A percentile compares a stretch with the other conserved stretches of the same genome.
phyloP scores from a whole-genome alignment of 2,113 vertebrate species.

The Sebastes schlegelii region DNA sequence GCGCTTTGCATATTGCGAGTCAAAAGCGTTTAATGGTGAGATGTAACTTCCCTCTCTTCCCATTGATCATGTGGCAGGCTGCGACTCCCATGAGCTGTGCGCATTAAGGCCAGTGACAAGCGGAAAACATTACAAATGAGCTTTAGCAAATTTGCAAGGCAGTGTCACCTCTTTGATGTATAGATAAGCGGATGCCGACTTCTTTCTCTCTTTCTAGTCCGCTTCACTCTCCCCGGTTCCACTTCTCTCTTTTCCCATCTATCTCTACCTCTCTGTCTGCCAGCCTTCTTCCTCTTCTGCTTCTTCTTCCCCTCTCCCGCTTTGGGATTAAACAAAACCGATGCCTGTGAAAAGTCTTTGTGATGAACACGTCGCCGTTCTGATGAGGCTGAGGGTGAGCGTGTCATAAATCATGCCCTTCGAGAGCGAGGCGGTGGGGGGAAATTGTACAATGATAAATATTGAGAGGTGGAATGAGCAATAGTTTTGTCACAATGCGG shows the following conservation, averaged over 20 bases:
- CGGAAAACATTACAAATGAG: constrained; percentile 82
- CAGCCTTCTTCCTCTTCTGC: constrained; percentile 7
- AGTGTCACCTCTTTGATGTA: constrained; percentile 71
- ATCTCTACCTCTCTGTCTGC: constrained; percentile 25
- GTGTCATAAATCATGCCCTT: constrained; percentile 72
- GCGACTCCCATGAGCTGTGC: constrained; percentile 76
- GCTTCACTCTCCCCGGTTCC: constrained; percentile 27
- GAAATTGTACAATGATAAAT: constrained; percentile 81
- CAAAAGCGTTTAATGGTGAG: constrained; percentile 83
- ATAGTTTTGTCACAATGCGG: constrained; percentile 76
- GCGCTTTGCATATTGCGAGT: constrained; percentile 77
- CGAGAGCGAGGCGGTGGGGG: constrained; percentile 49
- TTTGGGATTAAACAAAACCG: constrained; percentile 73
- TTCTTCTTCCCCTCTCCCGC: background rate
- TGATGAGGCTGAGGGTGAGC: constrained; percentile 65
- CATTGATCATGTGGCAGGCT: constrained; percentile 82
- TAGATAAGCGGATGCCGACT: constrained; percentile 60
- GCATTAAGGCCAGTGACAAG: constrained; percentile 82
- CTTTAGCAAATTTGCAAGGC: constrained; percentile 79
- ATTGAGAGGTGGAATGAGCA: constrained; percentile 78
- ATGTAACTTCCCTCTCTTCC: constrained; percentile 67
- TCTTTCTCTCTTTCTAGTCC: constrained; percentile 20
- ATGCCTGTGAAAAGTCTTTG: constrained; percentile 64
- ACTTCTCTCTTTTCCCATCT: constrained; percentile 13
- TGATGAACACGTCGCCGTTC: constrained; percentile 72